Conservation (phyloP, 1,140 invertebrate genomes). For the Drosophila persimilis region DNA sequence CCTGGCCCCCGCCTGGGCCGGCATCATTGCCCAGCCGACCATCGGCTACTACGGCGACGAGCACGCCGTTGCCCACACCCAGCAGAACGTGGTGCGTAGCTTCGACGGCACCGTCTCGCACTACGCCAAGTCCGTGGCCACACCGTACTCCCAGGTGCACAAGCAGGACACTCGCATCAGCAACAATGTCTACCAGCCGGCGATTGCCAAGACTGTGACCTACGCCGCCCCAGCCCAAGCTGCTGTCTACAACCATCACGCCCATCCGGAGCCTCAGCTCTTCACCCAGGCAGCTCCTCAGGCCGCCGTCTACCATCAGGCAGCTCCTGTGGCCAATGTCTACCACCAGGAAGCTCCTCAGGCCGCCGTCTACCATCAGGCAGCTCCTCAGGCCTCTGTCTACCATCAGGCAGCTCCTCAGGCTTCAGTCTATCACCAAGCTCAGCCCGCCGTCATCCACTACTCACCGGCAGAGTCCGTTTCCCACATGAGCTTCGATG, state of each 20-base stretch:
- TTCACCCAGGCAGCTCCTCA: constrained; percentile 38
- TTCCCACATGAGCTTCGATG: constrained; percentile 84
- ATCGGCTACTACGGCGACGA: constrained; percentile 78
- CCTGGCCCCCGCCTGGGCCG: constrained; percentile 76
- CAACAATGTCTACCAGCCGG: constrained; percentile 84
- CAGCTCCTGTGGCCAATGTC: constrained; percentile 21
- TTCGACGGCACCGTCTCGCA: constrained; percentile 86
- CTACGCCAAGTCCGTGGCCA: constrained; percentile 86
- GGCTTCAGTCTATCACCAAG: constrained; percentile 23
- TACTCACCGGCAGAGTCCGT: constrained; percentile 85
- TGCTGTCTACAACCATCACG: constrained; percentile 34
- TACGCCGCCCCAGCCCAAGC: constrained; percentile 76
- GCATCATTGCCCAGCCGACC: constrained; percentile 61
- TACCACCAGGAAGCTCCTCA: constrained; percentile 37
- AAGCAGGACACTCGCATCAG: constrained; percentile 86
- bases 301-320: constrained; percentile 29
- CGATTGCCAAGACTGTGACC: constrained; percentile 76
- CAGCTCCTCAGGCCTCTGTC: constrained; percentile 7
- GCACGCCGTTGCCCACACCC: constrained; percentile 84
- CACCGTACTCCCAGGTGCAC: constrained; percentile 86
- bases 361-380: constrained; percentile 38
- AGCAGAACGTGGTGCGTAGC: constrained; percentile 85
- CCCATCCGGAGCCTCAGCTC: constrained; percentile 18
- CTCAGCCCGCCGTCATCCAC: constrained; percentile 69
- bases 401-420: constrained; percentile 18